phyloP scores from a whole-genome alignment of 2,888 invertebrate species.

The Coelinius sp. region DNA sequence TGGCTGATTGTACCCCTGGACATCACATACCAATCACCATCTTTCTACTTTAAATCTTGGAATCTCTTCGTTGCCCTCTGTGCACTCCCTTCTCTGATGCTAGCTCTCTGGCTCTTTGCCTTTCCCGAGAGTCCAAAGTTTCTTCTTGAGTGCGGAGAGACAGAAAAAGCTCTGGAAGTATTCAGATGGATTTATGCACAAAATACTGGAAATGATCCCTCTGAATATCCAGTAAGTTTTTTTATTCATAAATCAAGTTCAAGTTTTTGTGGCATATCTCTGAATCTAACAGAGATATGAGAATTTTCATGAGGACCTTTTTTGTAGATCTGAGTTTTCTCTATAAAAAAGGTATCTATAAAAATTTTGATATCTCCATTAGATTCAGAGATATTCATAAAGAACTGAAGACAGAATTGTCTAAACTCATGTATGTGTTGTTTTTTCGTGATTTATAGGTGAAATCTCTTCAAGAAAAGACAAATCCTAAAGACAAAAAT shows the following conservation, averaged over 20 bases:
- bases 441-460: slow-evolving; percentile 71
- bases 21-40: slow-evolving; percentile 74
- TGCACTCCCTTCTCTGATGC: slow-evolving; percentile 79
- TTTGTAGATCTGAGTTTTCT: no score
- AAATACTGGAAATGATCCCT: slow-evolving; percentile 81
- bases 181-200: slow-evolving; percentile 79
- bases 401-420: no score
- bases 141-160: slow-evolving; percentile 84
- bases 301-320: no score
- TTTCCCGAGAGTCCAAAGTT: slow-evolving; percentile 90
- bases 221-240: slow-evolving; percentile 78
- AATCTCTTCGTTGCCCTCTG: slow-evolving; percentile 85
- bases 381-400: no score
- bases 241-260: no score
- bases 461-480: slow-evolving; percentile 80
- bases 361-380: no score
- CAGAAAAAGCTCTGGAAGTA: slow-evolving; percentile 81
- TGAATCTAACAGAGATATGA: no score
- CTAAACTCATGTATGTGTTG: no score
- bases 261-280: no score
- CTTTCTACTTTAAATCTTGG: slow-evolving; percentile 84
- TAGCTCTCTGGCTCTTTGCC: slow-evolving; percentile 80
- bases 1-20: slow-evolving; percentile 84
- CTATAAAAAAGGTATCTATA: no score
- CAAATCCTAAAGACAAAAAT: slow-evolving; percentile 77